phyloP scores from a whole-genome alignment of 2,113 vertebrate genomes.

The Ginglymostoma cirratum region DNA sequence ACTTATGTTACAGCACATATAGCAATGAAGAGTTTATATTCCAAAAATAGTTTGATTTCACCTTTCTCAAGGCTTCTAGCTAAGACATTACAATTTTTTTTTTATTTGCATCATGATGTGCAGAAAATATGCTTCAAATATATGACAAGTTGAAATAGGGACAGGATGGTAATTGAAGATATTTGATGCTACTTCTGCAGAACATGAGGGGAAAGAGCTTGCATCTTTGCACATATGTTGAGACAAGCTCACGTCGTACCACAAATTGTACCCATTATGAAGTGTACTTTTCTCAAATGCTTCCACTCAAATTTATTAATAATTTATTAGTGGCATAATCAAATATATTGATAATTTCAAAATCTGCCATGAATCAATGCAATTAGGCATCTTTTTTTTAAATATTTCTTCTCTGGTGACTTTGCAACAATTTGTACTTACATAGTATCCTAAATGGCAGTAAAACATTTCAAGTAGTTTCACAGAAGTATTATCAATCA shows the following conservation, averaged over 20 bases:
- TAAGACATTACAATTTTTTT: background rate
- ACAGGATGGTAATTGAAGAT: background rate
- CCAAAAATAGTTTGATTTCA: background rate
- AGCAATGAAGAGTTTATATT: background rate
- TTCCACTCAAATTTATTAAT: background rate
- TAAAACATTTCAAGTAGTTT: background rate
- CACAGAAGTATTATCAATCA: background rate
- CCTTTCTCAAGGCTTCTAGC: background rate
- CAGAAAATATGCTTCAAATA: background rate
- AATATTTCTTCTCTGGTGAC: background rate
- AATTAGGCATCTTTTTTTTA: background rate
- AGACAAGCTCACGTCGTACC: background rate
- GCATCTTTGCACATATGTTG: background rate
- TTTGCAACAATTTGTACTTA: background rate
- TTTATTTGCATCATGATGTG: background rate
- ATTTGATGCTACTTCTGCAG: background rate
- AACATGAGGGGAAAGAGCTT: background rate
- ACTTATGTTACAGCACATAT: background rate
- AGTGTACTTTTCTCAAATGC: background rate
- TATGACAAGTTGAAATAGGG: background rate
- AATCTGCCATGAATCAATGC: background rate
- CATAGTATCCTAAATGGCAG: background rate
- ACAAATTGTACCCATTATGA: background rate
- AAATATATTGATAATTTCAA: background rate
- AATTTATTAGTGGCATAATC: background rate